phyloP scores from a whole-genome alignment of 2,888 invertebrate genomes.

The Stegophylla sp. region DNA sequence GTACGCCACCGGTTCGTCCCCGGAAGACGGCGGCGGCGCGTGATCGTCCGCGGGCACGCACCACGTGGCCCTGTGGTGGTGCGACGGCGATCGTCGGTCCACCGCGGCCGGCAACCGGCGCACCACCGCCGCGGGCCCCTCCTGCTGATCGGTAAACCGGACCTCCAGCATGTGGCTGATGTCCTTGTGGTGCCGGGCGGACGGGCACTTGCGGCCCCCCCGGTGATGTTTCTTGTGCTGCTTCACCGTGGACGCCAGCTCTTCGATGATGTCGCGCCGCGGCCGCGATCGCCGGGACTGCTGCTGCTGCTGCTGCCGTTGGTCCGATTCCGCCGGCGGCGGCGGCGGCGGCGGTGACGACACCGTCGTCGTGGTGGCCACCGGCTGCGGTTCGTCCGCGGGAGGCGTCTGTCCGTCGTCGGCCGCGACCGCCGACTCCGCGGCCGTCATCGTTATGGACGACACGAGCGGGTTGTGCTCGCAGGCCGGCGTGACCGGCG shows the following conservation, averaged over 20 bases:
- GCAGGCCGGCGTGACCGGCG: constrained; percentile 74
- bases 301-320: not conserved
- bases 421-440: not conserved
- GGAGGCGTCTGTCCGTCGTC: not conserved
- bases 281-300: not conserved
- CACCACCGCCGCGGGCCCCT: constrained; percentile 27
- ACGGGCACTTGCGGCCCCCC: constrained; percentile 2
- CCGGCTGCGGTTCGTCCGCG: not conserved
- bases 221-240: constrained; percentile 40
- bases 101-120: not conserved
- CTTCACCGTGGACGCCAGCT: constrained; percentile 21
- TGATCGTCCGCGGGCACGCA: constrained; percentile 60
- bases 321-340: not conserved
- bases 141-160: constrained; percentile 60
- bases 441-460: not conserved
- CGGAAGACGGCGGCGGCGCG: not conserved
- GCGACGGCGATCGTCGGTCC: constrained; percentile 23
- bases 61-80: constrained; percentile 60
- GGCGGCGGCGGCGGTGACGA: constrained; percentile 43
- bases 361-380: not conserved
- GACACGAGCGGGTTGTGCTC: constrained; percentile 61
- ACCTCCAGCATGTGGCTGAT: constrained; percentile 39
- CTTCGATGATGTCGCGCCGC: constrained; percentile 43
- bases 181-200: constrained; percentile 28
- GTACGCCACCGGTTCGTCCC: not conserved